Evolutionary conservation across 2,113 vertebrate species (phyloP), one percentile per base, ranked within the genome.

Genomic region (Oryctolagus cuniculus): DNA sequence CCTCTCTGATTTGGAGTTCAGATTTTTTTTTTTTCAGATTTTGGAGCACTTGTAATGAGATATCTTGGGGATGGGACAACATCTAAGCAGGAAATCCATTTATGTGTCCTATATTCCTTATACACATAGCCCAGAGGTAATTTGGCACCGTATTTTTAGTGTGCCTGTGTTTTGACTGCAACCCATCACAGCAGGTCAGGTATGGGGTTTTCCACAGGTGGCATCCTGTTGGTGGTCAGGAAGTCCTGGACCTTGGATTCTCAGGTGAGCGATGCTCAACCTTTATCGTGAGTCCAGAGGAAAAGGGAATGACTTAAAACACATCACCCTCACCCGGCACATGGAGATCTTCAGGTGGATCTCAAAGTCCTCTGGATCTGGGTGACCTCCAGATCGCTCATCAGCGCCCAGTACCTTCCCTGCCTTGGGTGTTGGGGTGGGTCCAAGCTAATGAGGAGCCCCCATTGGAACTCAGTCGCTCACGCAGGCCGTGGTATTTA

Each of bases 391-490:
- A 44, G 53, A 34, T 1, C 17, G 63, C 74, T 31, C 19, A 6
- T 67, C 34, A 10, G 15, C 10, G 53, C 16, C n/a, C 2, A 3
- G 31, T 25, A 15, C 49, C 10, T 58, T 64, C 53, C 58, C 13
- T 24, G 3, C 63, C 10, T 0, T 0, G 0, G 31, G 55, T 58
- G 19, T 58, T 19, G 55, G 55, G 55, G 38, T 19, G 16, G 49
- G 3, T n/a, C 25, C 9, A 15, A 61, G 22, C 25, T 6, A 34
- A 36, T 21, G 24, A 5, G 66, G 21, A 34, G 34, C 1, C 74
- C n/a, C 63, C 21, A 6, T 1, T 12, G 3, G 5, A 19, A n/a
- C 19, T 3, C 36, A 21, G 4, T 53, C 5, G 0, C 36, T 25
- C 63, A 1, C 2, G 3, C 19, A 64, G 11, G 17, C 55, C 29